Evolutionary conservation across 2,888 invertebrate genomes (phyloP), one percentile per base, ranked within the genome.

Genomic region (Nebria brevicollis): DNA sequence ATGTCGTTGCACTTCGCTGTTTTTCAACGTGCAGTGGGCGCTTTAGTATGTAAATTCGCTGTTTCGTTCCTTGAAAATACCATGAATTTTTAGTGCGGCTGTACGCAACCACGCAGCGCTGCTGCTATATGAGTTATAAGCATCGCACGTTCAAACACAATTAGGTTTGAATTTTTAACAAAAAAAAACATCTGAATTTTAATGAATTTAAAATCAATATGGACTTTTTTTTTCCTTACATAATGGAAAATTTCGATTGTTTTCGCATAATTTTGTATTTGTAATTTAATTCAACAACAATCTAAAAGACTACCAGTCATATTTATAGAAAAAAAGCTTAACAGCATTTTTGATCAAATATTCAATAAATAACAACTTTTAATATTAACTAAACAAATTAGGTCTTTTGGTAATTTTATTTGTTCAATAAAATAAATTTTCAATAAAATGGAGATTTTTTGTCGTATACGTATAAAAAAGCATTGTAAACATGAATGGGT

Each of bases 201-300:
- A 68, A 68, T 68, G 68, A n/a, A 7, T 68, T 68, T 68, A 68
- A 68, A 68, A 68, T 68, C 68, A 68, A 68, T 68, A 68, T 68
- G 68, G 13, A 68, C 20, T 7, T 54, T 11, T 8, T 8, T 43
- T 54, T 54, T 54, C 34, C 1, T 54, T 54, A 54, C 4, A 54
- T 54, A 5, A 54, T 54, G 54, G 54, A 54, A 54, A 54, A 54
- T 54, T 54, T 54, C 8, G 2, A 54, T 8, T 13, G 54, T 54
- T 54, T 54, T 54, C 8, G 4, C 11, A 13, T 1, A 54, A 7
- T 54, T 54, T 7, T 11, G 8, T 54, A 34, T 43, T 43, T 43
- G 43, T 54, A 11, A 54, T 54, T 34, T 5, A 54, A 11, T 54
- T 54, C 54, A 54, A 54, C 13, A 54, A 3, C 54, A 54, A 54